Base-by-base conservation (phyloP, 2,888 invertebrate genomes). In the Atethmia centrago region DNA sequence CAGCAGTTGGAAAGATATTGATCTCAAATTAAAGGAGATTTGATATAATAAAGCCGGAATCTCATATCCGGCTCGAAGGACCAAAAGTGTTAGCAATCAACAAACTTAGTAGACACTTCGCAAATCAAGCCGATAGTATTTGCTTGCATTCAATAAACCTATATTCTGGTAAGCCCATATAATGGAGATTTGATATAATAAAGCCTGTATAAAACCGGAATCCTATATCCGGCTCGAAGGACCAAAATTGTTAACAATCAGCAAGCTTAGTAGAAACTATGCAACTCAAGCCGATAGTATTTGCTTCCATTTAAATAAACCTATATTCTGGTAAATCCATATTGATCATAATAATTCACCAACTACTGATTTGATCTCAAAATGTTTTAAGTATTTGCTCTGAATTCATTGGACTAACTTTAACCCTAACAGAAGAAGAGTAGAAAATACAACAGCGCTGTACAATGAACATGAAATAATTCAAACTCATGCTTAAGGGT, bases 41-140 rank as follows among this genome's bases (percentile, higher is more conserved):
- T 49, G 25, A 25, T n/a, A 53, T 49, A 21, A 7, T 10, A 16
- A 40, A 40, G 8, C 14, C 8, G 5, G 0, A 45, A 9, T 45
- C 53, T 0, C n/a, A n/a, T 16, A 25, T 69, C 67, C 47, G 31
- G n/a, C 31, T 51, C 49, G n/a, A 74, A 62, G 45, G 25, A 73
- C 63, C 7, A 25, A 69, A 28, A 40, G 49, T 65, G 7, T 8
- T 45, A 19, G 12, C 0, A n/a, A n/a, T 28, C 12, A 53, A 28
- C 2, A 14, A 63, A 2, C 12, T 14, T 14, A 36, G 31, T 19
- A 19, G 19, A 14, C 8, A 19, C 12, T 8, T 19, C 4, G 21
- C 0, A 9, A n/a, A 14, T 9, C 1, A 70, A 40, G 16, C 21
- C 0, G 3, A 0, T 8, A 25, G 7, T 40, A 40, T 9, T 9